A percentile compares a stretch with the other conserved stretches of the same genome.
Evolutionary conservation across 2,113 vertebrate genomes (phyloP).

Genomic region (Centrocercus urophasianus): DNA sequence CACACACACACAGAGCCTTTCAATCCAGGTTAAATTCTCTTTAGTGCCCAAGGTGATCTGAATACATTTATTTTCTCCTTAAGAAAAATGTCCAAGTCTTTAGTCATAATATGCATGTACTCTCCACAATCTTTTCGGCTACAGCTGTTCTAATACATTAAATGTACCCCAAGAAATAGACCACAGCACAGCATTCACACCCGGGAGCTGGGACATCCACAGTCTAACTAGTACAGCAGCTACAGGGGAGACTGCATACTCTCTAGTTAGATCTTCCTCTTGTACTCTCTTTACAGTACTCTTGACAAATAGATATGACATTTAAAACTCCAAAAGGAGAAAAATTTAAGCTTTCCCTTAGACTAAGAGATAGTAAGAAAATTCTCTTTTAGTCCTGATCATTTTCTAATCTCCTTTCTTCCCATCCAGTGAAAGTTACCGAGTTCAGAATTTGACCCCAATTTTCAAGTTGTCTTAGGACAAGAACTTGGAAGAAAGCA

Average conservation of each 20-base stretch:
- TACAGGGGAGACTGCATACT: not conserved
- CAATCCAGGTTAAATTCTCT: not conserved
- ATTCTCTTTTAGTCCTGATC: not conserved
- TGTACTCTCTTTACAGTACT: not conserved
- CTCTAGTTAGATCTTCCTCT: not conserved
- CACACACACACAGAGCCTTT: accelerated
- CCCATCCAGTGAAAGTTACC: not conserved
- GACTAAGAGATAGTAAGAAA: not conserved
- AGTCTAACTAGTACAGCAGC: not conserved
- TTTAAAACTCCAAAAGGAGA: not conserved
- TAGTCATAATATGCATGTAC: not conserved
- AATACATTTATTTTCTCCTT: not conserved
- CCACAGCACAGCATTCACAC: not conserved
- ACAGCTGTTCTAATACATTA: not conserved
- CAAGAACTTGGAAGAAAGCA: not conserved
- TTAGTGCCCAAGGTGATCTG: not conserved
- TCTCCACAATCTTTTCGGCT: not conserved
- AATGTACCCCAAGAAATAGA: not conserved
- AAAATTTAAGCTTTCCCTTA: not conserved
- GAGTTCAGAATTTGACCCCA: not conserved
- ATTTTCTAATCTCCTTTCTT: not conserved
- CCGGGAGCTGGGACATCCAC: not conserved
- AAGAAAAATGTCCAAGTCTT: not conserved
- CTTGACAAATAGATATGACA: not conserved
- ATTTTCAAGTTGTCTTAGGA: not conserved